Conservation (phyloP, 1,140 invertebrate genomes). For the Marisa cornuarietis region DNA sequence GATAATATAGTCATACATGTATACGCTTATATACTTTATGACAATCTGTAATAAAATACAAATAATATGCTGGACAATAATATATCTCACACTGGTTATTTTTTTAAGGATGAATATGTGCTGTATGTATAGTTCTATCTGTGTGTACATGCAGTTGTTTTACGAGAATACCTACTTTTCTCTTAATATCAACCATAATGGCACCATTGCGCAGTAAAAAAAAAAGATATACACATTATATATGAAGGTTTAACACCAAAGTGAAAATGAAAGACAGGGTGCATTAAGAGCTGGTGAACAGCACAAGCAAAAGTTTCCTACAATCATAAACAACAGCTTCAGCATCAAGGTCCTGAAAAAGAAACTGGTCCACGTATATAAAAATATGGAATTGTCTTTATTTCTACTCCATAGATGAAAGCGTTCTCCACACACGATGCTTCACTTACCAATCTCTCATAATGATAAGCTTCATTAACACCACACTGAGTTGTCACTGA, state of each 20-base stretch:
- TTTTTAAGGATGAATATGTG: not conserved
- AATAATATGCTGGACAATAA: not conserved
- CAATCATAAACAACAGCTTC: too few species aligned
- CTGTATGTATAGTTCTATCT: not conserved
- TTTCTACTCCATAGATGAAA: too few species aligned
- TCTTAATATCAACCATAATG: not conserved
- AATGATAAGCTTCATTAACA: too few species aligned
- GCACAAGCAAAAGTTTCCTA: not conserved
- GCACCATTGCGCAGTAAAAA: not conserved
- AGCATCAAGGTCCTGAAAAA: too few species aligned
- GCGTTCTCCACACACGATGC: too few species aligned
- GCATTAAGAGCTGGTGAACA: not conserved
- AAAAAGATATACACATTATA: not conserved
- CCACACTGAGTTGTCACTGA: too few species aligned
- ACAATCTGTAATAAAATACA: not conserved
- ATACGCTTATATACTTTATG: not conserved
- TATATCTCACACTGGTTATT: not conserved
- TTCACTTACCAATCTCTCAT: too few species aligned
- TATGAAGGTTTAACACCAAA: not conserved
- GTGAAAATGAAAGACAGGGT: not conserved
- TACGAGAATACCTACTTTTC: not conserved
- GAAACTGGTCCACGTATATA: too few species aligned
- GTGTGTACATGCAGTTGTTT: not conserved
- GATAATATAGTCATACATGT: not conserved
- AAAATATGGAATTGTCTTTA: too few species aligned